Evolutionary conservation across 2,888 invertebrate genomes (phyloP), one percentile per base, ranked within the genome.

Genomic region (Thecocarcelia acutangulata): DNA sequence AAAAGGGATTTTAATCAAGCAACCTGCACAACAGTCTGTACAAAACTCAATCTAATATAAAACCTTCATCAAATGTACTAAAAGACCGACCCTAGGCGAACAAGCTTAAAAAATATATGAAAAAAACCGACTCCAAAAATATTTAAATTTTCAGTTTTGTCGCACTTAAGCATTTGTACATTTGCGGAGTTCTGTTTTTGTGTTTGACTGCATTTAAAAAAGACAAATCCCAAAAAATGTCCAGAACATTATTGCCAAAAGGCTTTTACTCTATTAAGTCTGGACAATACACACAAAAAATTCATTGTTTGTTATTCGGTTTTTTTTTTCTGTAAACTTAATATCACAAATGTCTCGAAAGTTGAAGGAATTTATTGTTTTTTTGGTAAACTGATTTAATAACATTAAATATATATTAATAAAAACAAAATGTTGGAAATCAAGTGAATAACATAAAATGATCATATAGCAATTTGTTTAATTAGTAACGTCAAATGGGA

Each of bases 281-380:
- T 82, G 82, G 78, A 70, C 70, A 78, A 70, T 75, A 78, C 78
- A 48, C 82, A 73, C 70, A 66, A 33, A 70, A 63, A 59, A 70
- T 56, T 19, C 44, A 58, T 73, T 52, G 54, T 66, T 61, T n/a
- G 58, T 54, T 13, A 63, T 61, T 68, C 24, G 40, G 0, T 52
- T 46, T 73, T 63, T 56, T 68, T 73, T 77, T 81, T 21, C 0
- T 21, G 15, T 21, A 48, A 73, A 78, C n/a, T 77, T 64, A 3
- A 77, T 68, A 73, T 77, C 54, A 75, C 46, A 66, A 40, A 54
- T 64, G 52, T 58, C 42, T 37, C 4, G 15, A 42, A 64, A 28
- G 15, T 63, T 74, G 58, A 66, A 74, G 66, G 56, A 54, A 17
- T 59, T 37, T 13, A 72, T 42, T 50, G 24, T 37, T 37, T 40